Base-by-base conservation (phyloP, 2,113 vertebrate genomes). In the Gnathonemus echidnorhynchus region DNA sequence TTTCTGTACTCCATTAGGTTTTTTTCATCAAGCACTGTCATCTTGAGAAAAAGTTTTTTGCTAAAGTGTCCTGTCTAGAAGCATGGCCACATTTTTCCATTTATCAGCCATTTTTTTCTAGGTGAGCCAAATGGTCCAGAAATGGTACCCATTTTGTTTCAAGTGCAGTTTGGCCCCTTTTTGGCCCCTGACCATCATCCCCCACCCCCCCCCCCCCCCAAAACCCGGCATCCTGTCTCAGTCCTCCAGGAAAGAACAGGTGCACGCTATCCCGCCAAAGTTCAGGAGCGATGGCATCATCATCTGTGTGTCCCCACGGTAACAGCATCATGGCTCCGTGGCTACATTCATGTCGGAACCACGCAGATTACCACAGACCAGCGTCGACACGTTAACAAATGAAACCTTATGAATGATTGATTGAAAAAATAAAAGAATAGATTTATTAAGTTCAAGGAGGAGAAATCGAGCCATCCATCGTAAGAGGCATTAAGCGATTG, bases 181-280 rank as follows among this genome's bases (percentile, higher is more conserved):
- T 17, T 17, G 27, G 11, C 70, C 91, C 91, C 93, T 91, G 45
- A 88, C 53, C 90, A 93, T 91, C 90, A 93, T 89, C 93, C 93
- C 92, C 93, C 94, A 92, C 92, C 93, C 94, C 21, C 58, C 62
- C 35, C 35, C n/a, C 21, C 56, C 62, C 94, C 91, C 93, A 92
- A 93, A 92, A 89, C 92, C 92, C 92, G 91, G 93, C 90, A 94
- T 93, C 92, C 93, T 92, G n/a, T 93, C 93, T 94, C 94, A 95
- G 94, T 90, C 93, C 94, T 93, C 94, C 93, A 93, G 93, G 93
- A 92, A 91, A 91, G 93, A 94, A 92, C 91, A 90, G 92, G 92
- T 91, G 27, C 66, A 35, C 0, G 4, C 27, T 13, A 9, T 74
- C 66, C 27, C 1, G 66, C 13, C 9, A 17, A 74, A 74, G 3